phyloP scores from a whole-genome alignment of 2,888 invertebrate genomes.

The Dolichomitus sp. region DNA sequence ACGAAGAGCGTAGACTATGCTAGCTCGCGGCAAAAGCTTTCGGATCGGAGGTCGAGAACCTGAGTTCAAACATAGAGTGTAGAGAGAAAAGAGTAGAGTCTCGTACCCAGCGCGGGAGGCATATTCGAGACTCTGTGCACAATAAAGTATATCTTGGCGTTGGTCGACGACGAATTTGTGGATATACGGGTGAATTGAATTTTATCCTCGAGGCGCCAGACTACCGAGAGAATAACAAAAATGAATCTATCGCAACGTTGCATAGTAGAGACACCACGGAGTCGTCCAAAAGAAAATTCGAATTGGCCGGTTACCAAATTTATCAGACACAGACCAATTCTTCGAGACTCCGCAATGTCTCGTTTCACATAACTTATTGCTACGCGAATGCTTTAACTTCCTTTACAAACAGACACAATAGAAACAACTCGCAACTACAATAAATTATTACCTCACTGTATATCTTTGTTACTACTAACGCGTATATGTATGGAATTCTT shows the following conservation, averaged over 20 bases:
- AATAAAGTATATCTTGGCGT: slow-evolving; percentile 48
- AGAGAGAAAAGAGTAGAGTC: slow-evolving; percentile 1
- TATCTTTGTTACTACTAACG: not conserved
- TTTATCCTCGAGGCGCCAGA: slow-evolving; percentile 50
- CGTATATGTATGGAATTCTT: slow-evolving; percentile 10
- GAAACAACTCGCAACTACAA: slow-evolving; percentile 4
- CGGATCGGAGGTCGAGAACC: slow-evolving; percentile 60
- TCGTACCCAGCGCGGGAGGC: slow-evolving; percentile 5
- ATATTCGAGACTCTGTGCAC: slow-evolving; percentile 37
- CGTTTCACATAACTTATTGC: slow-evolving; percentile 50
- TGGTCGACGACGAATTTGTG: slow-evolving; percentile 43
- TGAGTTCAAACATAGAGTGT: slow-evolving; percentile 23
- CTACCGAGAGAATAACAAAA: not conserved
- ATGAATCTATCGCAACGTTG: slow-evolving; percentile 8
- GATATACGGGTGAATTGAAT: slow-evolving; percentile 58
- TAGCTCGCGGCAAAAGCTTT: not conserved
- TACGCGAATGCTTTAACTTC: slow-evolving; percentile 30
- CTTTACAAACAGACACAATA: slow-evolving; percentile 32
- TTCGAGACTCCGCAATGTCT: slow-evolving; percentile 44
- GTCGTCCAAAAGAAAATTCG: not conserved
- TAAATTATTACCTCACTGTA: slow-evolving; percentile 31
- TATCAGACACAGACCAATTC: slow-evolving; percentile 20
- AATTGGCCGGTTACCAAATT: slow-evolving; percentile 47
- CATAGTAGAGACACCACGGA: not conserved
- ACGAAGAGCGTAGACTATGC: not conserved